Base-by-base conservation (phyloP, 2,888 invertebrate species). In the Eupelmus urozonus region DNA sequence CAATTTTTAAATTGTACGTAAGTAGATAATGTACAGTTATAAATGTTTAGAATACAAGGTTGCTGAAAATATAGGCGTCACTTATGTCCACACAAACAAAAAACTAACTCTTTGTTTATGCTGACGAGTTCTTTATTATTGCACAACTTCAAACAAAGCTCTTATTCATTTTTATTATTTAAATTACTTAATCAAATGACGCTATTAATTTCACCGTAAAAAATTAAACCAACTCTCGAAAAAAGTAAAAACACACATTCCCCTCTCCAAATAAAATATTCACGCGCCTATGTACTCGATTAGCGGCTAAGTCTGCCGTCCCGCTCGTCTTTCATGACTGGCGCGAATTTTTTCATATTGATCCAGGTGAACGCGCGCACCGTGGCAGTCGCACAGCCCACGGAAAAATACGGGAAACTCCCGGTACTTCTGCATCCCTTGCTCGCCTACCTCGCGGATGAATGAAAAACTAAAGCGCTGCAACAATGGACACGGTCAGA, bases 311-410 rank as follows among this genome's bases (percentile, higher is more conserved):
- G 45, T 13, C 2, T 45, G 45, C 2, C 45, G 4, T 7, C 20
- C 53, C 20, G 18, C 3, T 20, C 20, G 25, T 16, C 23, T 25
- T n/a, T 45, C 2, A 13, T 29, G 18, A n/a, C 18, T 4, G 16
- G 34, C 67, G 53, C n/a, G 23, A 63, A 63, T 71, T 62, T 63
- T 63, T 42, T 62, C 42, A 72, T 63, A 72, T 63, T 53, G 72
- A 63, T 72, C 62, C 69, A 69, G 69, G 45, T 69, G 57, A 25
- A 51, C 25, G 27, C 27, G 20, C 53, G 53, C 53, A 9, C 51
- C 51, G 18, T 16, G n/a, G 5, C 13, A 3, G 13, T 34, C 66
- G 7, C 5, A 11, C 51, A 3, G 2, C 40, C 16, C 45, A 7
- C 53, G 53, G 55, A 55, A 66, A 66, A 66, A 29, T 66, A 66